Conservation (phyloP, 1,140 invertebrate species). For the Caerostris extrusa region DNA sequence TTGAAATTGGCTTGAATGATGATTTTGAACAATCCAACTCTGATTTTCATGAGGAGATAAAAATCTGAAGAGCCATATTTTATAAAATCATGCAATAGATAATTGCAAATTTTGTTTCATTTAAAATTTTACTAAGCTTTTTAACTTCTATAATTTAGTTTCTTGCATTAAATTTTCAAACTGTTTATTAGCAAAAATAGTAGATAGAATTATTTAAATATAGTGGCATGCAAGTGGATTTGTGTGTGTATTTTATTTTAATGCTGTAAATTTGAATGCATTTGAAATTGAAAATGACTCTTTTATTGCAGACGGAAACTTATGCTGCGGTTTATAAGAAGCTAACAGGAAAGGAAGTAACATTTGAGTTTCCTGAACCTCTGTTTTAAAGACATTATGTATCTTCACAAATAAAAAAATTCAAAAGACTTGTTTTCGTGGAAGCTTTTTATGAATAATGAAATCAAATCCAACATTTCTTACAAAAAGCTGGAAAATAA, state of each 20-base stretch:
- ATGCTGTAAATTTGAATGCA: no score
- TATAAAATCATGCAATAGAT: not conserved
- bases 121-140: no score
- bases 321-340: conserved; percentile 99
- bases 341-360: conserved; percentile 98
- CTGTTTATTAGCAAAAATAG: no score
- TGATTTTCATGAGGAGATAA: conserved; percentile 13
- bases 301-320: conserved; percentile 92
- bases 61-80: not conserved
- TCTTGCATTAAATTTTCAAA: no score
- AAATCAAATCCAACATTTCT: not conserved
- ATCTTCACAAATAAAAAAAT: conserved; percentile 57
- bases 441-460: not conserved
- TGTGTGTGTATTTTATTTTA: no score
- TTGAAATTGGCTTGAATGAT: not conserved
- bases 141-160: no score
- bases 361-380: conserved; percentile 99
- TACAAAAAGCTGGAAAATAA: no score
- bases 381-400: conserved; percentile 82
- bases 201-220: no score
- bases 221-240: no score
- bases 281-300: no score
- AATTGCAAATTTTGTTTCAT: not conserved
- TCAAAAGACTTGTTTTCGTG: not conserved
- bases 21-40: conserved; percentile 36